A percentile compares a stretch with the other conserved stretches of the same genome.
These are phyloP conservation scores for Lytechinus pictus DNA, from an alignment of 35 echinoderm and acorn worm genomes.

Conservation along the genomic window DNA sequence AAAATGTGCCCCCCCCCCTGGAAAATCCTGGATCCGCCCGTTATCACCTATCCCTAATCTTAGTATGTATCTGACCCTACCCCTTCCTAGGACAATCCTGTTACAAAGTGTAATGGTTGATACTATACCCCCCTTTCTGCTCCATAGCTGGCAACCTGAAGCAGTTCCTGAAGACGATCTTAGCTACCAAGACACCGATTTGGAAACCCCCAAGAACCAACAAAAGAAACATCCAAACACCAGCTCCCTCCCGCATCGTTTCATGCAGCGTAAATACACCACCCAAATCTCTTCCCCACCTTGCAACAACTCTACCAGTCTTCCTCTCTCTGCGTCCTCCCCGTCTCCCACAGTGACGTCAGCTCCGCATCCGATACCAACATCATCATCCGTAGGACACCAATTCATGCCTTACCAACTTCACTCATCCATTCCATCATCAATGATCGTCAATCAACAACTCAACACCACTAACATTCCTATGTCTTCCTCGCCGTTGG, in stretches of 20 bases:
- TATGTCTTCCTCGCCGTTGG: neutral
- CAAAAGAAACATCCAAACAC: neutral
- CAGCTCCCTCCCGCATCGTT: neutral
- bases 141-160: neutral
- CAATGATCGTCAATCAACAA: neutral
- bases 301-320: neutral
- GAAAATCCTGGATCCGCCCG: too few relatives aligned
- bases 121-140: neutral
- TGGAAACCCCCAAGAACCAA: neutral
- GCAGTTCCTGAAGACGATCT: neutral
- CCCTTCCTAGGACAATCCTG: too few relatives aligned
- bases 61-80: too few relatives aligned
- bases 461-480: neutral
- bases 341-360: neutral
- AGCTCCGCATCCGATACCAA: neutral
- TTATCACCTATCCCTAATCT: too few relatives aligned
- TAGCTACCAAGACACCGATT: neutral
- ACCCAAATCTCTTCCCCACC: neutral
- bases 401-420: neutral
- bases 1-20: too few relatives aligned
- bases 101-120: too few relatives aligned
- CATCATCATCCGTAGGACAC: neutral
- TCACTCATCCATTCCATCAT: neutral
- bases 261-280: neutral
- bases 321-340: conserved; percentile 7